These are phyloP conservation scores for Endomychus coccineus DNA, from an alignment of 2,888 invertebrate species.

Conservation along the genomic window DNA sequence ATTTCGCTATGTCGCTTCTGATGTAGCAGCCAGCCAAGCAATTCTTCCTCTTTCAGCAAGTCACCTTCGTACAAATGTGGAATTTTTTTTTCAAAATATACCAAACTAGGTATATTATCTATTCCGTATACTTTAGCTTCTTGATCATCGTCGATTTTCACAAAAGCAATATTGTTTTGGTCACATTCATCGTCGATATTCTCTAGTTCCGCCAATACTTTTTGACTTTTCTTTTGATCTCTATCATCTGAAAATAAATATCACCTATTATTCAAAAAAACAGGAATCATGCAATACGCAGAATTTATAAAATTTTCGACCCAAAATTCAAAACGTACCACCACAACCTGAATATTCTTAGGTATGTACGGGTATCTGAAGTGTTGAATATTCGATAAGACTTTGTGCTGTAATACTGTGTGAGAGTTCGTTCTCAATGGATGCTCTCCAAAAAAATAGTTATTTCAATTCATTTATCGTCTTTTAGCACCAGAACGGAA, in stretches of 20 bases:
- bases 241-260: slow-evolving; percentile 69
- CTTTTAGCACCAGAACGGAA: too few relatives aligned
- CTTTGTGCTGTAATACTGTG: too few relatives aligned
- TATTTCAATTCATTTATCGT: too few relatives aligned
- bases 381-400: too few relatives aligned
- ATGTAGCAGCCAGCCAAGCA: slow-evolving; percentile 84
- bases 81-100: slow-evolving; percentile 59
- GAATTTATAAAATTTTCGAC: too few relatives aligned
- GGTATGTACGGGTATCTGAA: too few relatives aligned
- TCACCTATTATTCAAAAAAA: too few relatives aligned
- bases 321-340: too few relatives aligned
- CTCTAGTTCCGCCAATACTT: slow-evolving; percentile 74
- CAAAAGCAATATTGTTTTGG: slow-evolving; percentile 84
- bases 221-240: slow-evolving; percentile 84
- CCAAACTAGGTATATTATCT: slow-evolving; percentile 73
- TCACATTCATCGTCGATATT: slow-evolving; percentile 93
- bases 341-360: too few relatives aligned
- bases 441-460: too few relatives aligned
- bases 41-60: slow-evolving; percentile 81
- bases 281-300: too few relatives aligned
- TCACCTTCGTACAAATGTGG: slow-evolving; percentile 59
- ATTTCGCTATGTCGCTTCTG: slow-evolving; percentile 87
- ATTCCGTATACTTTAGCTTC: slow-evolving; percentile 88
- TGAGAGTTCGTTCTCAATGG: too few relatives aligned
- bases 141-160: slow-evolving; percentile 81